Evolutionary conservation across 2,888 invertebrate species (phyloP), one percentile per base, ranked within the genome.

Genomic region (Boloria selene): DNA sequence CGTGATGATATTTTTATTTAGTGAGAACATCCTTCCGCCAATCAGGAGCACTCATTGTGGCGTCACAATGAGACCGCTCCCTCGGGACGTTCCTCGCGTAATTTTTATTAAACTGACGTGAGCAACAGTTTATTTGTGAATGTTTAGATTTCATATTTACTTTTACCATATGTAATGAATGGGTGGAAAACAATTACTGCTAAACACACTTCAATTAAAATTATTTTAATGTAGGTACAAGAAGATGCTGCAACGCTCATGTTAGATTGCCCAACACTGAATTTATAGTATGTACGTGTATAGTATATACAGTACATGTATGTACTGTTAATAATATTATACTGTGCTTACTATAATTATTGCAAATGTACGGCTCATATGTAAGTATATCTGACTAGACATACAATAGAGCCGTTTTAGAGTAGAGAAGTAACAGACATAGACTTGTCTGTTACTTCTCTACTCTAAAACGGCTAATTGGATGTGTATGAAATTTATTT

Each of bases 21-120:
- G 88, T 90, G 90, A 87, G 88, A 88, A 85, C 91, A 90, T 92
- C 92, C 91, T 92, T 92, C 92, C 92, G 92, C 91, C 92, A 92
- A 92, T 92, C 92, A 92, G 87, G 82, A 81, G 85, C 81, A 84
- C 85, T 88, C 88, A 90, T 92, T 92, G 91, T 90, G 85, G 81
- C 72, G 74, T 75, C 81, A 89, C 90, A 90, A 90, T 90, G 85
- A 87, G 80, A 75, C 74, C 75, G 75, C 81, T 86, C 88, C 86
- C 87, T 78, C 84, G 84, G 84, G 86, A 86, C 84, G 80, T 83
- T 82, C 85, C 81, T 81, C 76, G 79, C 80, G 84, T 88, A 84
- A 88, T 90, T 89, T 88, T 88, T 89, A 89, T 90, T 87, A 85
- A 87, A 87, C 82, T 84, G 86, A 81, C 81, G 82, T 74, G 81